Conservation (phyloP, 1,140 invertebrate genomes). For the silkworm (Bombyx mori) region DNA sequence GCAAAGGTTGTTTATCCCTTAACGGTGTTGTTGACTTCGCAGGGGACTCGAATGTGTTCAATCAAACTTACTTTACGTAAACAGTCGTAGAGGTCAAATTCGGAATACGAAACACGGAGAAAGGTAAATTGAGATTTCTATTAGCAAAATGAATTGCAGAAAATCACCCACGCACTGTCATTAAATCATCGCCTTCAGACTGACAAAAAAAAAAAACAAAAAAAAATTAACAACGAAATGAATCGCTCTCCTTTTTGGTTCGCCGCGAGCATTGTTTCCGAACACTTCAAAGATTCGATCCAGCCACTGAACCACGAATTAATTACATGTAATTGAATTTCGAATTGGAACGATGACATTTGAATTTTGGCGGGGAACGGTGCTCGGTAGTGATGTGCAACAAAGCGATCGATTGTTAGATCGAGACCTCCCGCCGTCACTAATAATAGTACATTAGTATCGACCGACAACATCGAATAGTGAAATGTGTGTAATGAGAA, state of each 20-base stretch:
- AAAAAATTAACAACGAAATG: slow-evolving; percentile 33
- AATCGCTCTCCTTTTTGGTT: slow-evolving; percentile 43
- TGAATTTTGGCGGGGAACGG: slow-evolving; percentile 60
- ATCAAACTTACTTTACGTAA: no score
- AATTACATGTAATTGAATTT: slow-evolving; percentile 70
- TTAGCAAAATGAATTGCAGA: neutral
- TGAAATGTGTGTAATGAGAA: slow-evolving; percentile 67
- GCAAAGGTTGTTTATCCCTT: no score
- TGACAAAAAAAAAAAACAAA: slow-evolving; percentile 17
- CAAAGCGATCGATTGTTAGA: slow-evolving; percentile 47
- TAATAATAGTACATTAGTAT: slow-evolving; percentile 58
- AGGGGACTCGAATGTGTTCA: no score
- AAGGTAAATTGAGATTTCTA: no score
- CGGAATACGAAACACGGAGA: no score
- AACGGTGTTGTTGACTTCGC: no score
- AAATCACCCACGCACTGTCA: neutral
- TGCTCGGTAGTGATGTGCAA: slow-evolving; percentile 61
- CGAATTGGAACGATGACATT: slow-evolving; percentile 70
- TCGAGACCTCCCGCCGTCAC: slow-evolving; percentile 53
- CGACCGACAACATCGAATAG: slow-evolving; percentile 60
- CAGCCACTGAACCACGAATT: slow-evolving; percentile 55
- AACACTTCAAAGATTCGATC: slow-evolving; percentile 47
- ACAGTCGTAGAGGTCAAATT: no score
- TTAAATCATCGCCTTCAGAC: slow-evolving; percentile 31
- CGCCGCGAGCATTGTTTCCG: slow-evolving; percentile 54